Conservation (phyloP, 2,888 invertebrate species). For the Microplitis manilae region DNA sequence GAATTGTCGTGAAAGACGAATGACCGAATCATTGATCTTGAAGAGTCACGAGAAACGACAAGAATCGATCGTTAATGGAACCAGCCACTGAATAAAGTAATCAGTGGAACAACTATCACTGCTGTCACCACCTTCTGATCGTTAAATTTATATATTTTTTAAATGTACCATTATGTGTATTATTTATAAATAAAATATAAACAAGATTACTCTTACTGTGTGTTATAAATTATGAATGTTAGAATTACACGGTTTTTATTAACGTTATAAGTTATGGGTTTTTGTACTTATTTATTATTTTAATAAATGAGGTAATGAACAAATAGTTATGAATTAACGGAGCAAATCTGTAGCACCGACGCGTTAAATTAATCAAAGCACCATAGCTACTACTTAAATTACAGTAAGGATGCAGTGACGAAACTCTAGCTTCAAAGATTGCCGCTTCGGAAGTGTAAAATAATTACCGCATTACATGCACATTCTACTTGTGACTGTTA, state of each 20-base stretch:
- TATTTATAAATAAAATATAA: too few species aligned
- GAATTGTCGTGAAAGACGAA: constrained; percentile 27
- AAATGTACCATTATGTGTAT: not conserved
- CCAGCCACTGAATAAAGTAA: constrained; percentile 19
- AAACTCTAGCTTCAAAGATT: constrained; percentile 65
- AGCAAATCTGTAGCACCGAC: constrained; percentile 27
- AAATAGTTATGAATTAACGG: constrained; percentile 15
- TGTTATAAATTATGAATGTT: too few species aligned
- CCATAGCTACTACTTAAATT: constrained; percentile 37
- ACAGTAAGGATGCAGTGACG: constrained; percentile 63
- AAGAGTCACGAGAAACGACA: constrained; percentile 15
- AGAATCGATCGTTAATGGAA: constrained; percentile 18
- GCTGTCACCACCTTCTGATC: not conserved
- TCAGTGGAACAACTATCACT: constrained; percentile 14
- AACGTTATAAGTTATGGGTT: not conserved
- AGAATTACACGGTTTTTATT: not conserved
- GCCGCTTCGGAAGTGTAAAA: constrained; percentile 46
- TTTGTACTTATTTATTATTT: constrained; percentile 3
- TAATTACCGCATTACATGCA: constrained; percentile 25
- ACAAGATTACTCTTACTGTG: too few species aligned
- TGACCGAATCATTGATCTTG: constrained; percentile 36
- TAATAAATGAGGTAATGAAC: constrained; percentile 1
- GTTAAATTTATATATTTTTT: constrained; percentile 10
- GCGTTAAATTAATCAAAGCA: constrained; percentile 51
- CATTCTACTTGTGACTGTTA: constrained; percentile 3